Base-by-base conservation (phyloP, 2,888 invertebrate genomes). In the Kryphioiulus occultus region DNA sequence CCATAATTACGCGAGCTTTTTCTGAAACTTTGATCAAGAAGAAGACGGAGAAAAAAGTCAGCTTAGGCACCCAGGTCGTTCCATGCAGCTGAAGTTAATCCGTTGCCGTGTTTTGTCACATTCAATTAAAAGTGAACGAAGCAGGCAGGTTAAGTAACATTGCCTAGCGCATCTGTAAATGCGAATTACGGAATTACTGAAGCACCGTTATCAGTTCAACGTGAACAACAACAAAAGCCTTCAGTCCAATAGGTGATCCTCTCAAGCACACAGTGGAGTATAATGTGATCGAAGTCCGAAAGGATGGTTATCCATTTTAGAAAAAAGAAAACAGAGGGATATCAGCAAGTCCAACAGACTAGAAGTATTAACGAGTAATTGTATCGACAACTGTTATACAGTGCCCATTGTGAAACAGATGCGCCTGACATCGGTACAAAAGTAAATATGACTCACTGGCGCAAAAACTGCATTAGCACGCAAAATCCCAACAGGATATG, bases 91-190 rank as follows among this genome's bases (percentile, higher is more conserved):
- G 15, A 26, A 78, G 15, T 15, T 78, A 78, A 78, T 78, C 78
- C 78, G 30, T 26, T 17, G 78, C 78, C 10, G 78, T 78, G 78
- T 78, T 78, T 78, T 78, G 78, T 78, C 78, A 78, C 78, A 30
- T 78, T 78, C 78, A 78, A 78, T 78, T 78, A 78, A 78, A 78
- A 78, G 78, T 30, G 78, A 78, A 78, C 78, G 30, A 78, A 78
- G 78, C 30, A 78, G 78, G 78, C 26, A 78, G 78, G 22, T 78
- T 3, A 30, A 78, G 78, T 12, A 22, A 30, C 26, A 78, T 3
- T 26, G 78, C 78, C 78, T 78, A 12, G 30, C 78, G 22, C 78
- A 78, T 78, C 78, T 78, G 30, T 78, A 30, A 78, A 30, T 78
- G 78, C 78, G 30, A 78, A 78, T 78, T 78, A 78, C 78, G 78